A percentile compares a stretch with the other conserved stretches of the same genome.
Conservation (phyloP, 2,113 vertebrate genomes). For the Hippoglossus stenolepis region DNA sequence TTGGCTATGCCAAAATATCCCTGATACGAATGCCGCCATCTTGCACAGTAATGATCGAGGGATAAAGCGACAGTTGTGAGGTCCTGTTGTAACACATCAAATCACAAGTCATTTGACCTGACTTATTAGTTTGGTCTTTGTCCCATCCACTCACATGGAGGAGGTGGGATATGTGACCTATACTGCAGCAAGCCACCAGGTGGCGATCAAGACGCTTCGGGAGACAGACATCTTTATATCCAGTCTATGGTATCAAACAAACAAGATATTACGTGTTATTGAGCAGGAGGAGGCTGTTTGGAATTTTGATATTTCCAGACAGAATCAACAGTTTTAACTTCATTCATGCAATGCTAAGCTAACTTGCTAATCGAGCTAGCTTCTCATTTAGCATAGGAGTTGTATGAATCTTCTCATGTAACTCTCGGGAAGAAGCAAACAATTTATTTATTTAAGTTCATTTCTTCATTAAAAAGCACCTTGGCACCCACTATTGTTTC, state of each 20-base stretch:
- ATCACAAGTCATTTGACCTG: too few relatives aligned
- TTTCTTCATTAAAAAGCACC: conserved; percentile 34
- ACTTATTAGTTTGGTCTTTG: background rate
- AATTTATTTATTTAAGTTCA: conserved; percentile 44
- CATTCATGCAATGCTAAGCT: background rate
- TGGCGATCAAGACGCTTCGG: too few relatives aligned
- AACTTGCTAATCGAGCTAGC: background rate
- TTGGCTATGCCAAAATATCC: too few relatives aligned
- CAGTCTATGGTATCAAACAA: background rate
- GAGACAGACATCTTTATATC: too few relatives aligned
- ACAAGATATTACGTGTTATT: background rate
- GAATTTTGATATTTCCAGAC: background rate
- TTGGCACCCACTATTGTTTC: conserved; percentile 34
- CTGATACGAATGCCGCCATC: too few relatives aligned
- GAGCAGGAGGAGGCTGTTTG: too few relatives aligned
- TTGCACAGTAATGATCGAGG: too few relatives aligned
- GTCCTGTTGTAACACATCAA: too few relatives aligned
- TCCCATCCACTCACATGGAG: background rate
- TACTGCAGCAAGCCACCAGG: background rate
- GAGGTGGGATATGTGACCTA: background rate
- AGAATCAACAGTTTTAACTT: background rate
- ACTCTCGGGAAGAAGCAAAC: background rate
- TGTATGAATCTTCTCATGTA: background rate
- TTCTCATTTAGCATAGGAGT: background rate
- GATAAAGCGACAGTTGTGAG: too few relatives aligned